A percentile compares a stretch with the other conserved stretches of the same genome.
phyloP scores from a whole-genome alignment of 2,888 invertebrate genomes.

The Strigamia maritima region DNA sequence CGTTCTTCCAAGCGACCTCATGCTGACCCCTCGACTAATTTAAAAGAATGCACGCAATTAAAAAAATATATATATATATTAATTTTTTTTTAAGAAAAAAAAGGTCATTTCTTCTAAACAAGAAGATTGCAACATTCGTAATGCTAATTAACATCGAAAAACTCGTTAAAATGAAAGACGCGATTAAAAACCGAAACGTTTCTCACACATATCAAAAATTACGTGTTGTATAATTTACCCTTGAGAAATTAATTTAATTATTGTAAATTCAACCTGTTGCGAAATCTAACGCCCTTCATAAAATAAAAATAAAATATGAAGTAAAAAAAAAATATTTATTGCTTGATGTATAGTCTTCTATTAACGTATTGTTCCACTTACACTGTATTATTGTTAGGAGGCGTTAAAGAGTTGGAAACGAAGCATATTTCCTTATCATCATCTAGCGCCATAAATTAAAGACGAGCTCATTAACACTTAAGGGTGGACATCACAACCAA shows the following conservation, averaged over 20 bases:
- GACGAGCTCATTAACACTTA: slow-evolving; percentile 25
- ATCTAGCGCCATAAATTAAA: slow-evolving; percentile 4
- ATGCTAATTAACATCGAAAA: slow-evolving; percentile 21
- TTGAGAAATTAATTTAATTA: slow-evolving; percentile 19
- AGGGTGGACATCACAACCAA: slow-evolving; percentile 29
- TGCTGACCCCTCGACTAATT: slow-evolving; percentile 29
- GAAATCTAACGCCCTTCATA: slow-evolving; percentile 2
- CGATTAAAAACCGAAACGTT: slow-evolving; percentile 2
- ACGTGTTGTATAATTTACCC: not conserved
- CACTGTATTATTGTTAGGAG: not conserved
- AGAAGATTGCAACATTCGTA: slow-evolving; percentile 14
- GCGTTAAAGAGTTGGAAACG: slow-evolving; percentile 11
- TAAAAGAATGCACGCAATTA: slow-evolving; percentile 3
- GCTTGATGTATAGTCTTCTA: not conserved
- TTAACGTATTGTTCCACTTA: not conserved
- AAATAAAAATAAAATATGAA: not conserved
- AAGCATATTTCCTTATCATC: slow-evolving; percentile 9
- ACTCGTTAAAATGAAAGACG: slow-evolving; percentile 13
- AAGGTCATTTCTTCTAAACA: slow-evolving; percentile 10
- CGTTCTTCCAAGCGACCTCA: slow-evolving; percentile 22
- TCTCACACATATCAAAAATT: slow-evolving; percentile 22
- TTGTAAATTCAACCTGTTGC: slow-evolving; percentile 20
- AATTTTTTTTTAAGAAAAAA: not conserved
- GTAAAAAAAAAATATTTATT: not conserved
- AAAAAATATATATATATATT: not conserved